Conservation (phyloP, 2,113 vertebrate species). For the Crotalus helleri region DNA sequence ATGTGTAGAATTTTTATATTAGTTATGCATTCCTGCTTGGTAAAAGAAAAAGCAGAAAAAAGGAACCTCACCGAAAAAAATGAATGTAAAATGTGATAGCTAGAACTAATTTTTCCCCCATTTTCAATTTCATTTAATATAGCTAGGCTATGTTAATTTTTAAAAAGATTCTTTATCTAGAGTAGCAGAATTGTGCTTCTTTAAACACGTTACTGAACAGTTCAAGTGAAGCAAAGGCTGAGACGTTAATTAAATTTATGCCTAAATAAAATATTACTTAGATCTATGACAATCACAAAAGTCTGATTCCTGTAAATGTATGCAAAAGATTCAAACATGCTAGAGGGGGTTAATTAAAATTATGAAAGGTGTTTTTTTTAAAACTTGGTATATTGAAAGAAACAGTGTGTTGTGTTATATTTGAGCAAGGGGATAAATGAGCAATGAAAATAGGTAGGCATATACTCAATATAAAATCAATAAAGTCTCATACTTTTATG, state of each 20-base stretch:
- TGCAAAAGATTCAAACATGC: slow-evolving; percentile 50
- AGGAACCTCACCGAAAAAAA: neutral
- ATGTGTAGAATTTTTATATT: neutral
- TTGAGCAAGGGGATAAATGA: slow-evolving; percentile 53
- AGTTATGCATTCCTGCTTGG: neutral
- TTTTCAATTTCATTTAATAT: slow-evolving; percentile 51
- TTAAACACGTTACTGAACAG: slow-evolving; percentile 45
- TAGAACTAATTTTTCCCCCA: slow-evolving; percentile 23
- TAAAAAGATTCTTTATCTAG: slow-evolving; percentile 51
- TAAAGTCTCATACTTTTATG: slow-evolving; percentile 33
- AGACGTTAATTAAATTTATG: slow-evolving; percentile 63
- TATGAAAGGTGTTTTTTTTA: slow-evolving; percentile 45
- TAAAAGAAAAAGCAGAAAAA: slow-evolving; percentile 7
- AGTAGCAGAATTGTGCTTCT: slow-evolving; percentile 43
- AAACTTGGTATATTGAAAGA: slow-evolving; percentile 46
- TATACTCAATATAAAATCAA: slow-evolving; percentile 43
- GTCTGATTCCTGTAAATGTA: slow-evolving; percentile 51
- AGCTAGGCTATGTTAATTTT: slow-evolving; percentile 33
- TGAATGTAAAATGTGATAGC: neutral
- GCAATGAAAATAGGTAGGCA: slow-evolving; percentile 43
- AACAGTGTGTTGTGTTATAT: slow-evolving; percentile 32
- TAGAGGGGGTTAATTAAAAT: slow-evolving; percentile 61
- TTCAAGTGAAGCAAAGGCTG: slow-evolving; percentile 48
- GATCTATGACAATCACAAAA: slow-evolving; percentile 50
- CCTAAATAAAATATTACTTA: slow-evolving; percentile 52